These are phyloP conservation scores for Propithecus coquereli DNA, from an alignment of 2,113 vertebrate species.

Conservation along the genomic window DNA sequence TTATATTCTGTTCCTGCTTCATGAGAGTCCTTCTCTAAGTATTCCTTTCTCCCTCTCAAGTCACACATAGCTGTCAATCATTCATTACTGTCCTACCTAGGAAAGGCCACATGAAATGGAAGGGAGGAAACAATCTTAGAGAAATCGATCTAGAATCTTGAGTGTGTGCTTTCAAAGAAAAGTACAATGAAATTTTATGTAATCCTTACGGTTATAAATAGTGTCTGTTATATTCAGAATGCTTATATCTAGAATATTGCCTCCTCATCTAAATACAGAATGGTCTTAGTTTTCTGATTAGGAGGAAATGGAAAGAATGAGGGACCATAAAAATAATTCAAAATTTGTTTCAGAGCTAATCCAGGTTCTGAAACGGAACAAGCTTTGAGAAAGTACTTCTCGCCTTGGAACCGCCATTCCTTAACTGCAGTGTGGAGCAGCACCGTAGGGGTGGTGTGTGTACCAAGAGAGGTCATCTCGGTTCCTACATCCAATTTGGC, in stretches of 20 bases:
- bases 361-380: not conserved
- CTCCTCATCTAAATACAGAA: not conserved
- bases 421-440: too few relatives aligned
- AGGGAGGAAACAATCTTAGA: not conserved
- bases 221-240: not conserved
- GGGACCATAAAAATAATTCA: not conserved
- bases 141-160: not conserved
- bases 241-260: not conserved
- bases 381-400: not conserved
- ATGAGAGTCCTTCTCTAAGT: not conserved
- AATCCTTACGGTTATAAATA: not conserved
- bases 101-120: not conserved
- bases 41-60: not conserved
- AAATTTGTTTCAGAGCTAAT: not conserved
- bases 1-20: not conserved
- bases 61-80: not conserved
- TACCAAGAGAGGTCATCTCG: not conserved
- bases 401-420: not conserved
- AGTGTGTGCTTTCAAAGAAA: not conserved
- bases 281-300: not conserved
- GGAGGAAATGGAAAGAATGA: not conserved
- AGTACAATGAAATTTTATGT: not conserved
- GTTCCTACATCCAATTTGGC: not conserved
- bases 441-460: rapidly evolving
- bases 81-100: not conserved